phyloP scores from a whole-genome alignment of 2,888 invertebrate species.

The Selenia dentaria region DNA sequence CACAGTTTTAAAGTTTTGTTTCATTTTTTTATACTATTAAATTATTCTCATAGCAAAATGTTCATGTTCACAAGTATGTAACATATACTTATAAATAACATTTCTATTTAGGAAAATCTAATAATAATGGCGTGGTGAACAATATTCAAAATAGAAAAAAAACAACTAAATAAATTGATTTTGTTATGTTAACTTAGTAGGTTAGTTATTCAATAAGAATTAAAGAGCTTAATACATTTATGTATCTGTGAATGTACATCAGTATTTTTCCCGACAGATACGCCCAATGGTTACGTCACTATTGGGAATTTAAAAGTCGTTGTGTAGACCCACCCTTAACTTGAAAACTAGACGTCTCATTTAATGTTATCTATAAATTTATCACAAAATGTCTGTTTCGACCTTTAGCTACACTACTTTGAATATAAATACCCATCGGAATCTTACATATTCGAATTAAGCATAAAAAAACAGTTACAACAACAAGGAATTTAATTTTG shows the following conservation, averaged over 20 bases:
- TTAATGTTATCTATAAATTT: constrained; percentile 25
- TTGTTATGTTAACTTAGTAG: neutral
- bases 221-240: too few relatives aligned
- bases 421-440: constrained; percentile 29
- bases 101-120: too few relatives aligned
- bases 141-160: too few relatives aligned
- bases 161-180: neutral
- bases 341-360: constrained; percentile 8
- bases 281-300: constrained; percentile 1
- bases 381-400: constrained; percentile 25
- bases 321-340: constrained; percentile 19
- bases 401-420: constrained; percentile 29
- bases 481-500: constrained; percentile 35
- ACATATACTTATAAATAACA: too few relatives aligned
- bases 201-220: too few relatives aligned
- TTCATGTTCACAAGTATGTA: too few relatives aligned
- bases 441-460: constrained; percentile 21
- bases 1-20: too few relatives aligned
- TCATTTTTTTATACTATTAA: too few relatives aligned
- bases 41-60: too few relatives aligned
- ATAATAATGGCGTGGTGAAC: too few relatives aligned
- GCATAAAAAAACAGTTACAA: constrained; percentile 29
- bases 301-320: constrained; percentile 6
- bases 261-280: constrained; percentile 13
- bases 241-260: neutral